phyloP scores from a whole-genome alignment of 37 sponge, comb jelly and placozoan species.

The Spongilla lacustris region DNA sequence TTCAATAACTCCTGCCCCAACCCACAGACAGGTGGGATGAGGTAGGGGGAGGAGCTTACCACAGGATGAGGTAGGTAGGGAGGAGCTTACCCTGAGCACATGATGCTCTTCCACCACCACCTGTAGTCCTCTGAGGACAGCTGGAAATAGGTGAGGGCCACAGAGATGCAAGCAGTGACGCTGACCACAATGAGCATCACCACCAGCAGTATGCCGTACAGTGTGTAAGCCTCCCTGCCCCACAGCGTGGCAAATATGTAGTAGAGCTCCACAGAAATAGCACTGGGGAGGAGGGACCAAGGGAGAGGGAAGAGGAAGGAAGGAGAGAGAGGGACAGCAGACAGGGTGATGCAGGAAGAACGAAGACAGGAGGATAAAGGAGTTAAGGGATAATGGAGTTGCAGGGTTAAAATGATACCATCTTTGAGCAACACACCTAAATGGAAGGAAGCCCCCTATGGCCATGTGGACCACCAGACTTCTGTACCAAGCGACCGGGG shows the following conservation, averaged over 20 bases:
- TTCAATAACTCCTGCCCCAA: no score
- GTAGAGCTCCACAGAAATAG: constrained; percentile 91
- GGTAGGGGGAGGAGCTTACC: no score
- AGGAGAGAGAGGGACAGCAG: constrained; percentile 1
- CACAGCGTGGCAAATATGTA: constrained; percentile 93
- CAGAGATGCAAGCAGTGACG: constrained; percentile 89
- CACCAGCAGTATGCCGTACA: constrained; percentile 87
- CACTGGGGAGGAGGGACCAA: constrained; percentile 48
- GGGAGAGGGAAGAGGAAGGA: neutral
- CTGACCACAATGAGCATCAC: constrained; percentile 88
- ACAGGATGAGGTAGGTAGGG: no score
- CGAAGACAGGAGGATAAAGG: neutral
- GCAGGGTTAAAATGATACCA: neutral
- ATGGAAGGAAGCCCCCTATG: constrained; percentile 90
- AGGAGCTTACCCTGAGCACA: constrained; percentile 81
- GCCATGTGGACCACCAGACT: constrained; percentile 70
- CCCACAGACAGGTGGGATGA: no score
- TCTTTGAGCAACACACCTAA: constrained; percentile 51
- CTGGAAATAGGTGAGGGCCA: constrained; percentile 92
- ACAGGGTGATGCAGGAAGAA: constrained; percentile 70
- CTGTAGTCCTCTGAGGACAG: constrained; percentile 93
- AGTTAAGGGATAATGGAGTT: no score
- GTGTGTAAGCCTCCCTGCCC: constrained; percentile 89
- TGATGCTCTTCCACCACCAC: constrained; percentile 93
- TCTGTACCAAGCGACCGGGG: constrained; percentile 82